A percentile compares a stretch with the other conserved stretches of the same genome.
phyloP scores from a whole-genome alignment of 2,888 invertebrate species.

The Muschampia plurimacula region DNA sequence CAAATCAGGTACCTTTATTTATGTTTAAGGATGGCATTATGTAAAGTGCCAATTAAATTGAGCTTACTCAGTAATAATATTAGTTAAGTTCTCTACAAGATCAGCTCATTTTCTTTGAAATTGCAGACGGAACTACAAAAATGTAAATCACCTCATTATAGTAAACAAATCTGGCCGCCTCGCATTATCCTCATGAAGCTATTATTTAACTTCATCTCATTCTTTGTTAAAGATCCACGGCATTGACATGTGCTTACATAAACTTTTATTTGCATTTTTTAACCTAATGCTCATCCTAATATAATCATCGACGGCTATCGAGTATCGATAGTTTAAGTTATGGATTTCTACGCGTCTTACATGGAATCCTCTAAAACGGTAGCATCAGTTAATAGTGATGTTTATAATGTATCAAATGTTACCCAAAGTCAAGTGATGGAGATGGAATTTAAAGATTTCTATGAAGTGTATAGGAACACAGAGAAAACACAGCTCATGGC shows the following conservation, averaged over 20 bases:
- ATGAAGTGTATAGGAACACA: slow-evolving; percentile 64
- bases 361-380: background rate
- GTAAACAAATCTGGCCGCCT: slow-evolving; percentile 60
- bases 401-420: slow-evolving; percentile 17
- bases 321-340: slow-evolving; percentile 2
- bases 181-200: slow-evolving; percentile 59
- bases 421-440: slow-evolving; percentile 64
- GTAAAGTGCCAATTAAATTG: no score
- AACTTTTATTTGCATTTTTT: slow-evolving; percentile 20
- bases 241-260: slow-evolving; percentile 58
- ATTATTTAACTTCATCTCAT: slow-evolving; percentile 64
- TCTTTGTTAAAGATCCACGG: slow-evolving; percentile 58
- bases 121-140: slow-evolving; percentile 50
- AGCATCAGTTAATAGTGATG: slow-evolving; percentile 25
- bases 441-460: slow-evolving; percentile 60
- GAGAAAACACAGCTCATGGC: slow-evolving; percentile 73
- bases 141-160: slow-evolving; percentile 69
- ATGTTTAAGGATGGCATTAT: no score
- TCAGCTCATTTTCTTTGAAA: background rate
- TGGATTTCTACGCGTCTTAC: slow-evolving; percentile 19
- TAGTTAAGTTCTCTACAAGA: background rate
- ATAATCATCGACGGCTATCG: background rate
- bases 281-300: background rate
- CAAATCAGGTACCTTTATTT: no score
- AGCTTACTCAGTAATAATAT: no score